phyloP scores from a whole-genome alignment of 2,113 vertebrate genomes.

The Aviceda subcristata region DNA sequence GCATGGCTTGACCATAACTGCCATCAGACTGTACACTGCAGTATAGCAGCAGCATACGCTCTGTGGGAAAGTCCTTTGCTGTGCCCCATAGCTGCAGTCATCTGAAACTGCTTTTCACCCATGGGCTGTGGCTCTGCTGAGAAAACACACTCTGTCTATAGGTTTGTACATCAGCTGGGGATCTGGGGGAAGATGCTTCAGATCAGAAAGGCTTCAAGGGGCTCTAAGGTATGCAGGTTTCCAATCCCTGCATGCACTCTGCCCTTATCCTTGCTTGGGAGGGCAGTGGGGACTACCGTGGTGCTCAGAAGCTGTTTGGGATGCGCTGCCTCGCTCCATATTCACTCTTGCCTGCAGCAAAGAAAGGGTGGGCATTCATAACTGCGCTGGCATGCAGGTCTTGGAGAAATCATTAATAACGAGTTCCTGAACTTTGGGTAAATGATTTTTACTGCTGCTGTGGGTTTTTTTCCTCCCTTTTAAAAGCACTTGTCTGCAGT shows the following conservation, averaged over 20 bases:
- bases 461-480: not conserved
- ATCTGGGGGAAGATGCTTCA: not conserved
- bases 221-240: not conserved
- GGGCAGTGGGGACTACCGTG: not conserved
- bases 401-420: conserved; percentile 8
- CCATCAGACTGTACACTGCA: not conserved
- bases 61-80: not conserved
- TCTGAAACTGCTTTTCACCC: not conserved
- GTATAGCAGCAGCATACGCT: not conserved
- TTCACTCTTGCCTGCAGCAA: not conserved
- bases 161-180: not conserved
- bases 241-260: not conserved
- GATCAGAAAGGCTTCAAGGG: not conserved
- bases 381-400: rapidly evolving
- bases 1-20: not conserved
- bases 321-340: rapidly evolving
- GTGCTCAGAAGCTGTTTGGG: not conserved
- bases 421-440: not conserved
- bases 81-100: not conserved
- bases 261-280: not conserved
- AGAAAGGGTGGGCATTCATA: not conserved
- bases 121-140: not conserved
- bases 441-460: not conserved
- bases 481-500: not conserved
- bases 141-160: not conserved